Evolutionary conservation across 1,140 invertebrate genomes (phyloP).

Genomic region (Drosophila fuyamai): DNA sequence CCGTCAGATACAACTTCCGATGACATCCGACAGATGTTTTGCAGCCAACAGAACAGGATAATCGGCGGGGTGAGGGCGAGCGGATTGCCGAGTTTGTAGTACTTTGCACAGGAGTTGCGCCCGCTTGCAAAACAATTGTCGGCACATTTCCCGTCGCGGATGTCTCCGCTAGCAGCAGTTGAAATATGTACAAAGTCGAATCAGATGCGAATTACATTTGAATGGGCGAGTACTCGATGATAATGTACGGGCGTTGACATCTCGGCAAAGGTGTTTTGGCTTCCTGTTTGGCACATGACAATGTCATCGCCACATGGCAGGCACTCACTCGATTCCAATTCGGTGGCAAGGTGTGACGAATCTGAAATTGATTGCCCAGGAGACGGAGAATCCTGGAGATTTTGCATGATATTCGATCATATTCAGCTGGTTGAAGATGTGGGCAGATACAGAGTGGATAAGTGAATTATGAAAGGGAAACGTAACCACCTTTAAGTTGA

Average conservation of each 20-base stretch:
- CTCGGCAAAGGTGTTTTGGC: conserved; percentile 66
- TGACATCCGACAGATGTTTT: conserved; percentile 81
- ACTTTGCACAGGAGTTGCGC: conserved; percentile 52
- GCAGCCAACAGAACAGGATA: conserved; percentile 10
- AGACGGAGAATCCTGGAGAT: background rate
- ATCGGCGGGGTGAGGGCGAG: no score
- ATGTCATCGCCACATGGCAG: conserved; percentile 55
- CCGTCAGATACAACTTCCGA: conserved; percentile 83
- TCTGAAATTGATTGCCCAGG: conserved; percentile 42
- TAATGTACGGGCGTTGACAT: conserved; percentile 73
- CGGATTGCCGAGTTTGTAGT: conserved; percentile 7
- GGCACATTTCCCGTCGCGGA: conserved; percentile 62
- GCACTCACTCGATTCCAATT: conserved; percentile 22
- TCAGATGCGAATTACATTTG: conserved; percentile 53
- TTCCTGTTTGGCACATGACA: conserved; percentile 38
- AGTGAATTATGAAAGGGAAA: conserved; percentile 13
- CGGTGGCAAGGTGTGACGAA: conserved; percentile 71
- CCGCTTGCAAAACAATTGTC: conserved; percentile 76
- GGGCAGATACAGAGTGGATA: conserved; percentile 22
- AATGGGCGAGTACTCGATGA: conserved; percentile 50
- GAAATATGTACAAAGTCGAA: conserved; percentile 30
- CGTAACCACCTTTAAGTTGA: background rate
- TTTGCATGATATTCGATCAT: conserved; percentile 38
- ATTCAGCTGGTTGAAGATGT: conserved; percentile 18
- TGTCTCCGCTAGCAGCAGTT: conserved; percentile 62